Percentiles rank a stretch among this genome's conserved stretches.
phyloP scores from a whole-genome alignment of 2,797 vertebrate species.

The Morelia viridis region DNA sequence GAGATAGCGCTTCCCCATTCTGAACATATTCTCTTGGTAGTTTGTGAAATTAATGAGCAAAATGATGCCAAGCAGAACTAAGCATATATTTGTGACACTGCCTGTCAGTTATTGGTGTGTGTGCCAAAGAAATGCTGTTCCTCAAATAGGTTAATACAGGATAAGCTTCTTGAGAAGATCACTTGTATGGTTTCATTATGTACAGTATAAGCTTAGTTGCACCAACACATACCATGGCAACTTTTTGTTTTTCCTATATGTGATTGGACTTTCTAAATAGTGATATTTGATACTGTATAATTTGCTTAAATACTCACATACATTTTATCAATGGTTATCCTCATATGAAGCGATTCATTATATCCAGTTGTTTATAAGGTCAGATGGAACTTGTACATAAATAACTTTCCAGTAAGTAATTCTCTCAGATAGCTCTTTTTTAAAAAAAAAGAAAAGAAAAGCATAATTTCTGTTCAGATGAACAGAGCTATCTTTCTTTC shows the following conservation, averaged over 20 bases:
- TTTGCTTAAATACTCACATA: conserved; percentile 28
- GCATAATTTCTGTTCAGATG: background rate
- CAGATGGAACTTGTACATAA: background rate
- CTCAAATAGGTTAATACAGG: conserved; percentile 40
- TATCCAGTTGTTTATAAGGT: conserved; percentile 1
- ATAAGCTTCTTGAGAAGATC: conserved; percentile 38
- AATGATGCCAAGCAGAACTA: conserved; percentile 64
- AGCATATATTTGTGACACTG: conserved; percentile 51
- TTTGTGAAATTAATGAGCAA: conserved; percentile 72
- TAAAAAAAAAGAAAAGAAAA: background rate
- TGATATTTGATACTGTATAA: background rate
- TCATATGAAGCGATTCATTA: background rate
- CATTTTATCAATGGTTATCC: background rate
- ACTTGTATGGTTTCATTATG: conserved; percentile 17
- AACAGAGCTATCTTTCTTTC: background rate
- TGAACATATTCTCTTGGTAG: conserved; percentile 69
- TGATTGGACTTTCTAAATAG: conserved; percentile 15
- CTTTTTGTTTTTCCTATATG: background rate
- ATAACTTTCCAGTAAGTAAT: background rate
- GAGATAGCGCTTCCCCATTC: conserved; percentile 70
- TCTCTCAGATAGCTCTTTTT: background rate
- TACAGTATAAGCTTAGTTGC: background rate
- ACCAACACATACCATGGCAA: background rate
- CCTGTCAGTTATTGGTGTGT: conserved; percentile 34
- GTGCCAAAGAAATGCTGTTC: conserved; percentile 32